These are phyloP conservation scores for Apantesis nais DNA, from an alignment of 2,888 invertebrate genomes.

Conservation along the genomic window DNA sequence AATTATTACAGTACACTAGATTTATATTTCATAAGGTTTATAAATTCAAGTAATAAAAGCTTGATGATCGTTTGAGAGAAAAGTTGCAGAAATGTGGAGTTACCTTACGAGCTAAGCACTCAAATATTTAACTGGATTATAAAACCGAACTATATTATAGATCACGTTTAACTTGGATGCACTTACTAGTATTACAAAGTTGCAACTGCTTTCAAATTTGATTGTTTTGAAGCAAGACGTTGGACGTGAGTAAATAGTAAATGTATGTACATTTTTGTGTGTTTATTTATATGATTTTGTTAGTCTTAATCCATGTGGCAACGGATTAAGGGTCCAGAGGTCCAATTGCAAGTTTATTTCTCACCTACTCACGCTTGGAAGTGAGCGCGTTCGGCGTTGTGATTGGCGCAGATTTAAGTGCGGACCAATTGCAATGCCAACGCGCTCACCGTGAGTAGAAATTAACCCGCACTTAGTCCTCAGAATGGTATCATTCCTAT, in stretches of 20 bases:
- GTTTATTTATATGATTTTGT: no score
- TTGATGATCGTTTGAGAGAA: not conserved
- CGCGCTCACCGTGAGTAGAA: no score
- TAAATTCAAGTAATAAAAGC: not conserved
- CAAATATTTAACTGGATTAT: slow-evolving; percentile 10
- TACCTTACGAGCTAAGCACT: not conserved
- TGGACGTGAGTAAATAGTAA: not conserved
- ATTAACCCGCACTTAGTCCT: no score
- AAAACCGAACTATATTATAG: slow-evolving; percentile 4
- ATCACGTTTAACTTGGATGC: not conserved
- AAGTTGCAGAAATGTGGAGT: not conserved
- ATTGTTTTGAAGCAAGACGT: not conserved
- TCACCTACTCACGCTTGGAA: no score
- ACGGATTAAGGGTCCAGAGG: no score
- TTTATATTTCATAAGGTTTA: not conserved
- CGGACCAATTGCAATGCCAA: no score
- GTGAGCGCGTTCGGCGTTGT: no score
- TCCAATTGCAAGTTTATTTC: no score
- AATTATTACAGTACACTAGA: no score
- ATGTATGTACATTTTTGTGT: not conserved
- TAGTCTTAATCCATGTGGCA: no score
- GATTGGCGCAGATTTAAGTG: no score
- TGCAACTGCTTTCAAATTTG: not conserved
- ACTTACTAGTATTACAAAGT: slow-evolving; percentile 8
- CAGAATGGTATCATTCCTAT: no score